Conservation (phyloP, 2,113 vertebrate species). For the Sphyrna mokarran region DNA sequence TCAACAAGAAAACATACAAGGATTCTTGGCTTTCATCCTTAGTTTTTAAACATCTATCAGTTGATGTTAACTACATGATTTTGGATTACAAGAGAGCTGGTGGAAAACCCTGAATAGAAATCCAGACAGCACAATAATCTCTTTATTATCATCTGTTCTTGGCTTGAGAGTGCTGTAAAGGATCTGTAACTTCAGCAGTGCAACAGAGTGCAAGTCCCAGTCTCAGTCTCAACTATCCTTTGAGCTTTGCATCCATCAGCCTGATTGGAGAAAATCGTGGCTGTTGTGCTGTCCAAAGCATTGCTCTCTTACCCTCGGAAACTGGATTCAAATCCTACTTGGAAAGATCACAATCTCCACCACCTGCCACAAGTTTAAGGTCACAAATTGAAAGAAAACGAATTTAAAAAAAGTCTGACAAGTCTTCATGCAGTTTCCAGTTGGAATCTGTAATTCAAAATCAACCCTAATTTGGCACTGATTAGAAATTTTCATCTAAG, state of each 20-base stretch:
- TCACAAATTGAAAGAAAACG: background rate
- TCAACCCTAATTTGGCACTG: slow-evolving; percentile 14
- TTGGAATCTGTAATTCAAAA: background rate
- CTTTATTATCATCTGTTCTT: background rate
- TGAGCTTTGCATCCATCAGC: background rate
- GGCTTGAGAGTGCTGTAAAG: background rate
- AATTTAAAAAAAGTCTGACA: background rate
- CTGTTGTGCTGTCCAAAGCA: background rate
- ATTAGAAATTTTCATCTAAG: background rate
- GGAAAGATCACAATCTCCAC: background rate
- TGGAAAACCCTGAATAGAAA: background rate
- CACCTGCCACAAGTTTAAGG: background rate
- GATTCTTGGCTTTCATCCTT: background rate
- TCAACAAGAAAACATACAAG: background rate
- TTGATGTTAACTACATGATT: background rate
- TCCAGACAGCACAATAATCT: background rate
- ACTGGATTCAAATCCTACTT: background rate
- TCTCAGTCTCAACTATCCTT: background rate
- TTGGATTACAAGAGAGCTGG: background rate
- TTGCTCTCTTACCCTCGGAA: background rate
- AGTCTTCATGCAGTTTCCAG: background rate
- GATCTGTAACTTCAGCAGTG: background rate
- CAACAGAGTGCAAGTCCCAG: background rate
- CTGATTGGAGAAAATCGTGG: background rate
- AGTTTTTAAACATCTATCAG: background rate